Evolutionary conservation across 2,888 invertebrate genomes (phyloP), one percentile per base, ranked within the genome.

Genomic region (Lithophane semibrunnea): DNA sequence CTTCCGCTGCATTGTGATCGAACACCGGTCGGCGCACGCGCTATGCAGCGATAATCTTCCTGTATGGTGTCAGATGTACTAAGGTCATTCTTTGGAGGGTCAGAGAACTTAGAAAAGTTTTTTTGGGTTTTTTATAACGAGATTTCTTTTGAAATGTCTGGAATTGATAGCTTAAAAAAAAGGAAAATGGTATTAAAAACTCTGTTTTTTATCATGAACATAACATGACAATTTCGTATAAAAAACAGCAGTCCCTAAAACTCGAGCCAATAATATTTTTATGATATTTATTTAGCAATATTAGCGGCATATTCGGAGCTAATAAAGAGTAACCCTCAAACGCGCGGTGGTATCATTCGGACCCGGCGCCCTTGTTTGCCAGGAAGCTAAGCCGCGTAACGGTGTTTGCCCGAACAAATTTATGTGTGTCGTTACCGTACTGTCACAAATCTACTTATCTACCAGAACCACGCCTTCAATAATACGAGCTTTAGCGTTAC

Each of bases 361-460:
- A 75, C 86, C 91, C 90, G 86, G 80, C 90, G 91, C 96, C 96
- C 96, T 92, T 96, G 94, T 96, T 96, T 96, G 94, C 91, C 73
- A 90, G 92, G 94, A 95, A 95, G 95, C 95, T 96, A 95, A 96
- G 96, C 96, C 92, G 92, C 91, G 93, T 96, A 95, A 95, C 96
- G 92, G 94, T 96, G 95, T 96, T 96, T 96, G 94, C 92, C 87
- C 91, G 91, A 82, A 93, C 93, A 93, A 95, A 96, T 96, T 95
- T 96, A 96, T 95, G 96, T 94, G 90, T 88, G 91, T 94, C 94
- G 93, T 94, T 94, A 92, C 92, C 87, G 92, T 90, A 90, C 94
- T 95, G 96, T 94, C 95, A 94, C 96, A 96, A 96, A 96, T 96
- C 96, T 95, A 96, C 96, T 96, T 96, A 96, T 96, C 96, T 95